Percentiles rank a stretch among this genome's conserved stretches.
Conservation (phyloP, 1,140 invertebrate genomes). For the Drosophila repleta region DNA sequence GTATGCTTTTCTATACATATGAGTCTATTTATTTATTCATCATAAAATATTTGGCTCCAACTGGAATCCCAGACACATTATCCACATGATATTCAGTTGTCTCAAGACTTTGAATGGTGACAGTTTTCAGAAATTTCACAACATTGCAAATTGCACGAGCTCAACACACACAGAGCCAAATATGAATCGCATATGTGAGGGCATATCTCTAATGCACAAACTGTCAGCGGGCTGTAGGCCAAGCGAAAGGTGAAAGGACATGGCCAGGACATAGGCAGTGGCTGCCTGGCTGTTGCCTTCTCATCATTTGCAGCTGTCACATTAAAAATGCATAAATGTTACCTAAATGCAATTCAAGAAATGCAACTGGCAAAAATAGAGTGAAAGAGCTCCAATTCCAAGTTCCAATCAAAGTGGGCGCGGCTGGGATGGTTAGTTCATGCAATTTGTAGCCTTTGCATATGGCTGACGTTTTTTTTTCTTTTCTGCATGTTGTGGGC, state of each 20-base stretch:
- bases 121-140: constrained; percentile 63
- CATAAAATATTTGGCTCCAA: not conserved
- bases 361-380: constrained; percentile 70
- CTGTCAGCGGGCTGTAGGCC: constrained; percentile 50
- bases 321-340: constrained; percentile 82
- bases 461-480: constrained; percentile 21
- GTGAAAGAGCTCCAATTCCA: not conserved
- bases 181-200: not conserved
- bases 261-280: constrained; percentile 4
- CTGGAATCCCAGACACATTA: constrained; percentile 12
- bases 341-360: constrained; percentile 80
- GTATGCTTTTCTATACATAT: too few species aligned
- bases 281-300: constrained; percentile 48
- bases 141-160: constrained; percentile 66
- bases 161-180: constrained; percentile 35
- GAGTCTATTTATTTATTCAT: too few species aligned
- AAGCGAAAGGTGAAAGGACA: constrained; percentile 15
- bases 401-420: constrained; percentile 52
- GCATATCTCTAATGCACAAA: constrained; percentile 29
- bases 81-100: constrained; percentile 12
- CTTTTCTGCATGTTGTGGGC: constrained; percentile 41
- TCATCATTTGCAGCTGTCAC: constrained; percentile 77
- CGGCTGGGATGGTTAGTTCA: constrained; percentile 17
- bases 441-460: constrained; percentile 54
- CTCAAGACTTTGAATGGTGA: constrained; percentile 16